Percentiles rank a stretch among this genome's conserved stretches.
Evolutionary conservation across 1,140 invertebrate species (phyloP).

Genomic region (Lordiphosa mommai): DNA sequence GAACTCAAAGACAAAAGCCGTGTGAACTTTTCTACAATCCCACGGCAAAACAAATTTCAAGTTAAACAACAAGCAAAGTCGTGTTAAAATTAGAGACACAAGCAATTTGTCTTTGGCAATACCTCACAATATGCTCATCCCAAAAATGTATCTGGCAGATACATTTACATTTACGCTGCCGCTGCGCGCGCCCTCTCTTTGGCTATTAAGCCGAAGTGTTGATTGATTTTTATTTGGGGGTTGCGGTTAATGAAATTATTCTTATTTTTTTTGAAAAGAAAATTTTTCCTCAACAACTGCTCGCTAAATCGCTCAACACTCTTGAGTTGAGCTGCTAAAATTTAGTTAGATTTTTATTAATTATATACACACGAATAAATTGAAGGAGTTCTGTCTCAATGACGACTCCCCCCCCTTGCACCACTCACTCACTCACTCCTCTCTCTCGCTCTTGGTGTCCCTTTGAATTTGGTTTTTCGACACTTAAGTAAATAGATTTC

Average conservation of each 20-base stretch:
- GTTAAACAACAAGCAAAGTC: conserved; percentile 31
- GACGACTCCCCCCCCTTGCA: background rate
- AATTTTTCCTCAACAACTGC: conserved; percentile 6
- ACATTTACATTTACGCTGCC: conserved; percentile 57
- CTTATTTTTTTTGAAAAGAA: conserved; percentile 3
- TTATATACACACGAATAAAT: conserved; percentile 31
- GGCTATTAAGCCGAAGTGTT: conserved; percentile 67
- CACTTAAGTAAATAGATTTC: conserved; percentile 70
- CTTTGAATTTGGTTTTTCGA: conserved; percentile 41
- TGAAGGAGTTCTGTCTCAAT: conserved; percentile 29
- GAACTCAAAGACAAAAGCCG: conserved; percentile 36
- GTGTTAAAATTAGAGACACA: conserved; percentile 74
- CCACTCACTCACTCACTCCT: conserved; percentile 2
- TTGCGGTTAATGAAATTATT: conserved; percentile 31
- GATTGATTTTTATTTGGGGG: conserved; percentile 71
- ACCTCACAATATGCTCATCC: conserved; percentile 29
- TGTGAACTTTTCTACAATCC: conserved; percentile 66
- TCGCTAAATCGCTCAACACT: conserved; percentile 69
- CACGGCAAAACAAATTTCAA: conserved; percentile 70
- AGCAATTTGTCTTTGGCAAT: conserved; percentile 75
- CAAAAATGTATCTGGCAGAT: conserved; percentile 56
- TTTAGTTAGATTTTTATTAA: conserved; percentile 54
- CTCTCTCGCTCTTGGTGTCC: background rate
- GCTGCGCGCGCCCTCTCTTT: background rate
- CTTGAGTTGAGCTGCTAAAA: conserved; percentile 30